Conservation (phyloP, 2,797 vertebrate genomes). For the Neosilurus mollespiculum region DNA sequence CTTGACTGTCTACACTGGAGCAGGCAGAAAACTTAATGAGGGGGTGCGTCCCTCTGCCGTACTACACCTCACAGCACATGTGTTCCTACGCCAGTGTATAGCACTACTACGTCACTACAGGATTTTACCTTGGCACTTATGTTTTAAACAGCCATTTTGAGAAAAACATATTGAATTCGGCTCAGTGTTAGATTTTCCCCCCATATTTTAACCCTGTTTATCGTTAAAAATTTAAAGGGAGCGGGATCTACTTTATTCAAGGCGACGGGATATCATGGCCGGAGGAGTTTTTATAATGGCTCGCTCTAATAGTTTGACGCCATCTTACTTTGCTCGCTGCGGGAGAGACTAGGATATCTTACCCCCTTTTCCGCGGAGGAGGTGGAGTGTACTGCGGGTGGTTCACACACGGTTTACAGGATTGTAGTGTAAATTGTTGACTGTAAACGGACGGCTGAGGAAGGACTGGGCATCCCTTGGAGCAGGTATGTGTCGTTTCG, state of each 20-base stretch:
- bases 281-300: conserved; percentile 71
- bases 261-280: conserved; percentile 72
- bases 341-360: conserved; percentile 36
- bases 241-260: conserved; percentile 67
- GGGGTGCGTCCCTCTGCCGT: conserved; percentile 55
- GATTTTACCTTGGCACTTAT: background rate
- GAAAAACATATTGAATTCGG: background rate
- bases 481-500: conserved; percentile 70
- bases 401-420: conserved; percentile 42
- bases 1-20: conserved; percentile 25
- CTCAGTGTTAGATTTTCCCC: background rate
- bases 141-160: background rate
- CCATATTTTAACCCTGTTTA: background rate
- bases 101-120: background rate
- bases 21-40: conserved; percentile 56
- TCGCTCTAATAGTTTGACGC: conserved; percentile 72
- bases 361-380: conserved; percentile 35
- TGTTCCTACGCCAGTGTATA: conserved; percentile 54
- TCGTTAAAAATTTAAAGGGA: background rate
- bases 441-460: conserved; percentile 60
- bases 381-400: conserved; percentile 45
- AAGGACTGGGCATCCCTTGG: conserved; percentile 68
- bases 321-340: conserved; percentile 78
- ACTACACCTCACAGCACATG: conserved; percentile 19
- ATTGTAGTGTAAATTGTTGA: conserved; percentile 57